Conservation (phyloP, 2,888 invertebrate species). For the Creontiades dilutus region DNA sequence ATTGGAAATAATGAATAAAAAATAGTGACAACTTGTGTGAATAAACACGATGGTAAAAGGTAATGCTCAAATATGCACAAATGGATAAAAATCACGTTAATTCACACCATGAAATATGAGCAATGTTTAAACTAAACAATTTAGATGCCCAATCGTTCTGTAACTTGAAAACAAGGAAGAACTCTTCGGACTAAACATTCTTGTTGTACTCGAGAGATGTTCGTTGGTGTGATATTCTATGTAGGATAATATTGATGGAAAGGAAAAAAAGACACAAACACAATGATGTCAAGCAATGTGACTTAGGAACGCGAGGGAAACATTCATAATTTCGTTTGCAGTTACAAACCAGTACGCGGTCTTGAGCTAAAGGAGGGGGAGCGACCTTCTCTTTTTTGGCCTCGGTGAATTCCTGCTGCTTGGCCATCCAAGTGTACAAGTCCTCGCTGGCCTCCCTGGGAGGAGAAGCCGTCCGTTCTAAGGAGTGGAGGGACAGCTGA, state of each 20-base stretch:
- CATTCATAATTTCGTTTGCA: constrained; percentile 68
- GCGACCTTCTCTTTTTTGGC: constrained; percentile 74
- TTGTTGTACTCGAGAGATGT: no score
- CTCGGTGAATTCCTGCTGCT: constrained; percentile 84
- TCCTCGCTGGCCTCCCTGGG: constrained; percentile 84
- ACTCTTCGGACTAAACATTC: no score
- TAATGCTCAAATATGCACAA: no score
- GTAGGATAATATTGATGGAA: not conserved
- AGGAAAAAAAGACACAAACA: not conserved
- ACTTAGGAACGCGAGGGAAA: not conserved
- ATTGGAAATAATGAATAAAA: no score
- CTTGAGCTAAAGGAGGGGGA: constrained; percentile 66
- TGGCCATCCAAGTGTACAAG: constrained; percentile 97
- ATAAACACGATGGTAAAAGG: no score
- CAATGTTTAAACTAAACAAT: no score
- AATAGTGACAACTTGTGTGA: no score
- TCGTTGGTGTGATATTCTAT: no score
- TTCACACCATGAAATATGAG: no score
- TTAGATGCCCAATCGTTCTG: no score
- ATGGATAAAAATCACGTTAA: no score
- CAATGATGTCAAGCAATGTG: not conserved
- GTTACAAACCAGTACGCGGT: constrained; percentile 73
- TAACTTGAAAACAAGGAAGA: no score
- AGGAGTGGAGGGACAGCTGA: constrained; percentile 66
- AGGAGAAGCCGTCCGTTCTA: constrained; percentile 71